These are phyloP conservation scores for Setipinna tenuifilis DNA, from an alignment of 2,797 vertebrate genomes.

Conservation along the genomic window DNA sequence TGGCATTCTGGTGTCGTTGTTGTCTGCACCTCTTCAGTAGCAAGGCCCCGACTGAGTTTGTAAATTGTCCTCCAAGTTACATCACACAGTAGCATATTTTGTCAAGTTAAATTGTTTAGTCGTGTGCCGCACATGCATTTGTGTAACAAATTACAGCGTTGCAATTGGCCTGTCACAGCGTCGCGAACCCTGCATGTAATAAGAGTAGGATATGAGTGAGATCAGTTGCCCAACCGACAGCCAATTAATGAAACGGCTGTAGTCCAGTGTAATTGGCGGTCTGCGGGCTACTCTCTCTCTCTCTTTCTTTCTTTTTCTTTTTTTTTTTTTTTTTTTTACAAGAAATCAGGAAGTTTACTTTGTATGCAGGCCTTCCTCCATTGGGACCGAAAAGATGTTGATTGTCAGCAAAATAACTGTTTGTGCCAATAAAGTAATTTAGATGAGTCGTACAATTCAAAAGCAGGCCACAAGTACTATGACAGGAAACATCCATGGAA, in stretches of 20 bases:
- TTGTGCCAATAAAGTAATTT: background rate
- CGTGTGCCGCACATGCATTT: background rate
- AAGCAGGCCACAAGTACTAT: background rate
- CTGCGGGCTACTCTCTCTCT: no score
- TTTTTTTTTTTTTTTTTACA: background rate
- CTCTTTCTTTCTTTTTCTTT: no score
- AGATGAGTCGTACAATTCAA: background rate
- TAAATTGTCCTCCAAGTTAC: background rate
- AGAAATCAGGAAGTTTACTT: background rate
- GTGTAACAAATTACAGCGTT: background rate
- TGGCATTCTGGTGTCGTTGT: background rate
- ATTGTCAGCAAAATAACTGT: background rate
- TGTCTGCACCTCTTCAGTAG: background rate
- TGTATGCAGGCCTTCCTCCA: background rate
- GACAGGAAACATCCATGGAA: background rate
- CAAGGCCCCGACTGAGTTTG: background rate
- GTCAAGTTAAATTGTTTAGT: background rate
- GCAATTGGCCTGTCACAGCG: background rate
- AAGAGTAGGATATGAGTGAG: background rate
- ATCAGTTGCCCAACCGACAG: background rate
- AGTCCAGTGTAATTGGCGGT: background rate
- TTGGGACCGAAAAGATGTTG: background rate
- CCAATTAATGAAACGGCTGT: background rate
- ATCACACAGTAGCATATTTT: background rate
- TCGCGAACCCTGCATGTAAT: background rate